Evolutionary conservation across 2,797 vertebrate species (phyloP).

Genomic region (Pseudochirops corinnae): DNA sequence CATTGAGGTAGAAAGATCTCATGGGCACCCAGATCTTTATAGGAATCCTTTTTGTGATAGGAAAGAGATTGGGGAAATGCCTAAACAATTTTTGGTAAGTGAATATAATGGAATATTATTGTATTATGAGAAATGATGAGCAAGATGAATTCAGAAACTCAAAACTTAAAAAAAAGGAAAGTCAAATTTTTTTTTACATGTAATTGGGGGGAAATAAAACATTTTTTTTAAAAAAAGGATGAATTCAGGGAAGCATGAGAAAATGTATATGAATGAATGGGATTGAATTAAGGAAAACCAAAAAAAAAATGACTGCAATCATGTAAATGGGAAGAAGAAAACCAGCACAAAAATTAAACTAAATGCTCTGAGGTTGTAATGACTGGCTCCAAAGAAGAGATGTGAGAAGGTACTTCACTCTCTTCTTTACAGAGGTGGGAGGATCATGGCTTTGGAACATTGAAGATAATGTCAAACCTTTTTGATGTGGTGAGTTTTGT

Average conservation of each 20-base stretch:
- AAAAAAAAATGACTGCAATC: background rate
- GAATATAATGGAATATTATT: background rate
- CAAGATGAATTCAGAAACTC: background rate
- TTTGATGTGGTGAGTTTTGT: background rate
- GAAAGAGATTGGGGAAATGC: background rate
- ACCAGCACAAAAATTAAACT: background rate
- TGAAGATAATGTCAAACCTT: background rate
- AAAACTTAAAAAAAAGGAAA: background rate
- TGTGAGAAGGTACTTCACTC: background rate
- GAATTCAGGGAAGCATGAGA: background rate
- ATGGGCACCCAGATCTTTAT: background rate
- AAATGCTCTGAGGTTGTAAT: background rate
- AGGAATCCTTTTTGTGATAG: background rate
- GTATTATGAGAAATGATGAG: background rate
- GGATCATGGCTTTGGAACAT: background rate
- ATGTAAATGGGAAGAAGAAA: background rate
- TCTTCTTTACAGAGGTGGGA: background rate
- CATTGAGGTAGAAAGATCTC: background rate
- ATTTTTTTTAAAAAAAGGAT: background rate
- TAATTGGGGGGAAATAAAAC: background rate
- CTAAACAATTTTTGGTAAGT: background rate
- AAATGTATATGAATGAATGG: background rate
- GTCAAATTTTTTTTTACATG: background rate
- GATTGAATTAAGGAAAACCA: background rate
- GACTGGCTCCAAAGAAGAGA: background rate